Evolutionary conservation across 2,888 invertebrate genomes (phyloP).

Genomic region (Lomographa bimaculata): DNA sequence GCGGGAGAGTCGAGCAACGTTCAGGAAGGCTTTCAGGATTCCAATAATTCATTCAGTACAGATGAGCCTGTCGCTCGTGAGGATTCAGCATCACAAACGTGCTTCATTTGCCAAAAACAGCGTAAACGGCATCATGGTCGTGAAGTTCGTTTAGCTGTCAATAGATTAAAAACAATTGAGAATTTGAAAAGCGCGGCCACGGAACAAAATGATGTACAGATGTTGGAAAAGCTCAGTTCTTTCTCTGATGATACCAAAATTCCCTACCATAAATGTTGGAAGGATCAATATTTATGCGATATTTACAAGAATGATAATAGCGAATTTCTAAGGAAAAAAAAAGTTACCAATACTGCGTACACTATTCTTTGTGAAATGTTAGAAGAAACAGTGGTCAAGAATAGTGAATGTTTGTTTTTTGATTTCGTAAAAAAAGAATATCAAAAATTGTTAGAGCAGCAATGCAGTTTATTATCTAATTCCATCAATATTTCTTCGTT

Average conservation of each 20-base stretch:
- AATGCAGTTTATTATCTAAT: constrained; percentile 33
- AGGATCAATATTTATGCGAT: constrained; percentile 31
- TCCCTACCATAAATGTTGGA: constrained; percentile 31
- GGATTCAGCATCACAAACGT: constrained; percentile 7
- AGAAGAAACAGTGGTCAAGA: constrained; percentile 33
- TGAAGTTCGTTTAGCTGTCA: constrained; percentile 31
- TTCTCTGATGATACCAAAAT: constrained; percentile 30
- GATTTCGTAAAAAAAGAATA: constrained; percentile 37
- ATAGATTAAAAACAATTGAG: constrained; percentile 30
- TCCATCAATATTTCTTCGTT: constrained; percentile 34
- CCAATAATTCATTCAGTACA: constrained; percentile 22
- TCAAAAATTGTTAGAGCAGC: constrained; percentile 31
- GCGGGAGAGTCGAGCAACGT: constrained; percentile 23
- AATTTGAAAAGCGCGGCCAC: constrained; percentile 30
- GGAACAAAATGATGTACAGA: too few species aligned
- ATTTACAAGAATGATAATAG: too few species aligned
- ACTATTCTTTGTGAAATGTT: constrained; percentile 33
- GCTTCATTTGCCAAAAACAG: constrained; percentile 34
- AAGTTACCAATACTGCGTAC: constrained; percentile 16
- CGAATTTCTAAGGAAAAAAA: constrained; percentile 8
- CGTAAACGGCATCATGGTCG: constrained; percentile 32
- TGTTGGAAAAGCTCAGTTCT: too few species aligned
- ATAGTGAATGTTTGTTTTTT: constrained; percentile 40
- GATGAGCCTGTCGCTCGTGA: constrained; percentile 23
- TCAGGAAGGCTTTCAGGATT: constrained; percentile 24